phyloP scores from a whole-genome alignment of 2,888 invertebrate genomes.

The Nymphalis c-album region DNA sequence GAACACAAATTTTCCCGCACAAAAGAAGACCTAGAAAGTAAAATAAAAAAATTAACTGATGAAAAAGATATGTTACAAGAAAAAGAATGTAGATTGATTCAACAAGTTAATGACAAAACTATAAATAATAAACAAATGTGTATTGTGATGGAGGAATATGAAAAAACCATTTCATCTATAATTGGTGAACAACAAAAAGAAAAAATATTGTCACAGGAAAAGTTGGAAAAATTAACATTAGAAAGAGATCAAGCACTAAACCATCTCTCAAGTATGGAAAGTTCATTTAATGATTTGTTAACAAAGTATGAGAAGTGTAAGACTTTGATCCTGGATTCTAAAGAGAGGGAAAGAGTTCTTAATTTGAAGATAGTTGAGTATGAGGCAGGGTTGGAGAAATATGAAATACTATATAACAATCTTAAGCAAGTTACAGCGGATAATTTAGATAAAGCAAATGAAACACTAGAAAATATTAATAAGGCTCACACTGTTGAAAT shows the following conservation, averaged over 20 bases:
- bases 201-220: conserved; percentile 75
- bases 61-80: conserved; percentile 59
- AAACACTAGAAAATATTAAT: conserved; percentile 88
- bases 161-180: conserved; percentile 88
- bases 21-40: conserved; percentile 59
- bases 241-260: conserved; percentile 82
- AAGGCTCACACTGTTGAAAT: conserved; percentile 89
- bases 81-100: conserved; percentile 59
- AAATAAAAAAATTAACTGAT: conserved; percentile 62
- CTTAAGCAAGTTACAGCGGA: conserved; percentile 92
- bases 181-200: conserved; percentile 87
- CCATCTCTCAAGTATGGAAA: conserved; percentile 82
- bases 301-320: conserved; percentile 85
- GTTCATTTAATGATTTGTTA: conserved; percentile 83
- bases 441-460: conserved; percentile 87
- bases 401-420: conserved; percentile 90
- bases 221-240: conserved; percentile 69
- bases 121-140: conserved; percentile 79
- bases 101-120: conserved; percentile 65
- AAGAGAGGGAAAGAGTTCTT: conserved; percentile 84
- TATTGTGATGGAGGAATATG: conserved; percentile 88
- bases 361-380: conserved; percentile 85
- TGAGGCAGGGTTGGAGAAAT: conserved; percentile 85
- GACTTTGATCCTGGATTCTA: conserved; percentile 73
- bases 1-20: conserved; percentile 58